Conservation (phyloP, 1,140 invertebrate genomes). For the Drosophila pallidifrons region DNA sequence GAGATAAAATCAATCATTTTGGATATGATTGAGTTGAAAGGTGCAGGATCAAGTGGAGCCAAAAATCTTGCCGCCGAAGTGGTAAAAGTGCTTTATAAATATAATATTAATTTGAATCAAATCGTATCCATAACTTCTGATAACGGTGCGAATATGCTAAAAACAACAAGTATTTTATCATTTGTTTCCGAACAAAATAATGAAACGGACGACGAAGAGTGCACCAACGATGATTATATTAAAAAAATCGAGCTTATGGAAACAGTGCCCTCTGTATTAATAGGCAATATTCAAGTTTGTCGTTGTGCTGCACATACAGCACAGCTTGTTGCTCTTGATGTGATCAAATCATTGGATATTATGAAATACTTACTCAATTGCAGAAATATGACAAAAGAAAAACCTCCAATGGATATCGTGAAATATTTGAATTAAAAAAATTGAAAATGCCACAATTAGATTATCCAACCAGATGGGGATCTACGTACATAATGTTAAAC, state of each 20-base stretch:
- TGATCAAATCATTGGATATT: constrained; percentile 7
- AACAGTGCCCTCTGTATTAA: too few species aligned
- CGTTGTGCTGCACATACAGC: too few species aligned
- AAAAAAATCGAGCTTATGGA: too few species aligned
- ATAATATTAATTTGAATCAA: constrained; percentile 7
- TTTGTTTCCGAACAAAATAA: too few species aligned
- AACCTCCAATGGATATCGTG: too few species aligned
- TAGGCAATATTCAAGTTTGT: background rate
- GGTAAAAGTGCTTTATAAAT: constrained; percentile 10
- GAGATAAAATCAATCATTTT: constrained; percentile 35
- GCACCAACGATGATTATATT: too few species aligned
- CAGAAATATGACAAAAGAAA: too few species aligned
- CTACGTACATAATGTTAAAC: constrained; percentile 32
- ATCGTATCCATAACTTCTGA: constrained; percentile 27
- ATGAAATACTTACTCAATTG: too few species aligned
- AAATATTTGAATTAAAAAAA: constrained; percentile 26
- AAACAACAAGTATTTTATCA: too few species aligned
- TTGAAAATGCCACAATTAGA: constrained; percentile 34
- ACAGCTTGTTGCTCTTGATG: too few species aligned
- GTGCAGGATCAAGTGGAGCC: constrained; percentile 9
- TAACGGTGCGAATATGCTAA: background rate
- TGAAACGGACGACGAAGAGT: too few species aligned
- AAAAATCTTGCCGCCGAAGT: constrained; percentile 23
- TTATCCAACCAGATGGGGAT: constrained; percentile 43
- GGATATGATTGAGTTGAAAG: constrained; percentile 26